These are phyloP conservation scores for Crocidura indochinensis DNA, from an alignment of 2,797 vertebrate genomes.

Conservation along the genomic window DNA sequence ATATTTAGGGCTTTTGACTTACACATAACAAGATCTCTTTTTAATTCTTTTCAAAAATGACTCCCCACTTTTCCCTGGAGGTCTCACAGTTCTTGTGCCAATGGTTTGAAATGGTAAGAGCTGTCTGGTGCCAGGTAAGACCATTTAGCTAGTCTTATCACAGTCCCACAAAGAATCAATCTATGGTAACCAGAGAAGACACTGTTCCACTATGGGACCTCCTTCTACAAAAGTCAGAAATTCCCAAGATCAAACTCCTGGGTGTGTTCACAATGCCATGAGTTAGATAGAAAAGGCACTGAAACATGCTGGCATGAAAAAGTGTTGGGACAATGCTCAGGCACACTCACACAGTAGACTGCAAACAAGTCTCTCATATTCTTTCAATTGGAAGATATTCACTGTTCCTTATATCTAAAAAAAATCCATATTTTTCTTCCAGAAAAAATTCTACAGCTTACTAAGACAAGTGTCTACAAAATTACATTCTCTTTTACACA, in stretches of 20 bases:
- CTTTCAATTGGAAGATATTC: slow-evolving; percentile 16
- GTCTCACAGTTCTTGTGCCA: background rate
- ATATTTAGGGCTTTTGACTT: background rate
- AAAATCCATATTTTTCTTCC: background rate
- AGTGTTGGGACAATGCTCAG: background rate
- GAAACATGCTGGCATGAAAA: background rate
- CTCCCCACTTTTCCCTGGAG: background rate
- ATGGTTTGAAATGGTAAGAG: background rate
- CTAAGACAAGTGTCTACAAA: background rate
- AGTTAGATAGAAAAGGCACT: background rate
- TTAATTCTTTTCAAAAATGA: background rate
- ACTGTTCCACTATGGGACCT: background rate
- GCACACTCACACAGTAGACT: background rate
- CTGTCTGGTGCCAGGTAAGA: background rate
- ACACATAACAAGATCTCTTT: background rate
- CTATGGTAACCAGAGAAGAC: background rate
- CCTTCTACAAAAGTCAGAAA: background rate
- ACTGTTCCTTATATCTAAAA: background rate
- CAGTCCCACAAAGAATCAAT: background rate
- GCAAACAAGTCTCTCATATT: background rate
- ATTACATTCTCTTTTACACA: too few species aligned
- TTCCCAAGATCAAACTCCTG: background rate
- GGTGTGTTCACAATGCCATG: too few species aligned
- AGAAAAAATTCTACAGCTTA: background rate
- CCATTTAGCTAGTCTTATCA: background rate